Conservation (phyloP, 2,888 invertebrate genomes). For the Priocnemis perturbator region DNA sequence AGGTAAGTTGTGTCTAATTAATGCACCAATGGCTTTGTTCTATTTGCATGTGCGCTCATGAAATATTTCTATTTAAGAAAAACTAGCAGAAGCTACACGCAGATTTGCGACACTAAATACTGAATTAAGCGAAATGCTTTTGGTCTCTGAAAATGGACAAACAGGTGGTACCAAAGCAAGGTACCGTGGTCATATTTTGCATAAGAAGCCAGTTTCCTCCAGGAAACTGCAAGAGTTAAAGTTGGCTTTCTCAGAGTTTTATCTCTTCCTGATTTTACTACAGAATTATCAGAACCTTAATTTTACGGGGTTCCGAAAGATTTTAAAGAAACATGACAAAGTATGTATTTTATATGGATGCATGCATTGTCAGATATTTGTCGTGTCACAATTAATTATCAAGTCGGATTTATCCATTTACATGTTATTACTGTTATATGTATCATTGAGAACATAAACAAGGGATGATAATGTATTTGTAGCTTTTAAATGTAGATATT, state of each 20-base stretch:
- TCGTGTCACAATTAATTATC: not conserved
- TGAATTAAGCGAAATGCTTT: slow-evolving; percentile 79
- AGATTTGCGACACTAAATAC: slow-evolving; percentile 86
- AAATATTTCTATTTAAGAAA: slow-evolving; percentile 77
- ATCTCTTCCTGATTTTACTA: slow-evolving; percentile 88
- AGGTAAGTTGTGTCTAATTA: slow-evolving; percentile 69
- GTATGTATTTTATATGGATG: slow-evolving; percentile 68
- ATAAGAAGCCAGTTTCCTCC: slow-evolving; percentile 76
- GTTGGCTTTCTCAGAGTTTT: slow-evolving; percentile 93
- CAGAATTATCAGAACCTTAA: slow-evolving; percentile 94
- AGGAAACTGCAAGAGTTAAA: slow-evolving; percentile 89
- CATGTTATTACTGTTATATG: not conserved
- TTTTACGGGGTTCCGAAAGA: slow-evolving; percentile 93
- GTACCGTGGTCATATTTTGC: slow-evolving; percentile 60
- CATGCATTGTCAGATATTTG: slow-evolving; percentile 3
- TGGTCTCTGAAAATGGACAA: slow-evolving; percentile 71
- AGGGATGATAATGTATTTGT: slow-evolving; percentile 38
- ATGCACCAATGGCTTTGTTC: not conserved
- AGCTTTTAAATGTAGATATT: slow-evolving; percentile 81
- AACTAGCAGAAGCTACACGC: slow-evolving; percentile 90
- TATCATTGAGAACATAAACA: not conserved
- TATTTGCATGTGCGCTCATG: not conserved
- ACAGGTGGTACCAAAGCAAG: slow-evolving; percentile 40
- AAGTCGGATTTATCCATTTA: not conserved
- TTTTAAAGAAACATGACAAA: slow-evolving; percentile 94